Evolutionary conservation across 2,113 vertebrate genomes (phyloP).

Genomic region (Siniperca chuatsi): DNA sequence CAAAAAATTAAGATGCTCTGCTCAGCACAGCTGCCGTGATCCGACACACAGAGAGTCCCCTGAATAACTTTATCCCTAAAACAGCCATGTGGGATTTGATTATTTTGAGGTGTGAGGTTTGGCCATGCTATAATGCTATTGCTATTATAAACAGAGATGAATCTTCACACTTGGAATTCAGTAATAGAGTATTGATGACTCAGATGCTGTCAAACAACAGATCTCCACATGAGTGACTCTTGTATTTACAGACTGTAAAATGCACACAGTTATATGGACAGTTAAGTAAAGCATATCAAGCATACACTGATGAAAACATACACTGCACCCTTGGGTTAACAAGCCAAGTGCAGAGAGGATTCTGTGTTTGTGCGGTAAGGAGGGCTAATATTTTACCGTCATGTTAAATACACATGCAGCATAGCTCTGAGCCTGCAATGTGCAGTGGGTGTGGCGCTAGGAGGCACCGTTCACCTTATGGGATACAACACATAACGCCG

Average conservation of each 20-base stretch:
- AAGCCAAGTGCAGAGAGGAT: slow-evolving; percentile 4
- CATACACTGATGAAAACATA: neutral
- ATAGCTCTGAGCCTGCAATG: slow-evolving; percentile 59
- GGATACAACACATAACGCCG: slow-evolving; percentile 46
- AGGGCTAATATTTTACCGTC: slow-evolving; percentile 49
- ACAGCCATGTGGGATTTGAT: slow-evolving; percentile 48
- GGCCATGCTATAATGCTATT: slow-evolving; percentile 36
- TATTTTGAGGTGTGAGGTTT: slow-evolving; percentile 44
- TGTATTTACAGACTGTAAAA: slow-evolving; percentile 13
- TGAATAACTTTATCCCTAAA: slow-evolving; percentile 64
- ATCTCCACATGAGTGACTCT: slow-evolving; percentile 16
- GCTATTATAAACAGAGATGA: slow-evolving; percentile 20
- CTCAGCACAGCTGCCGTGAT: slow-evolving; percentile 50
- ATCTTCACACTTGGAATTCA: slow-evolving; percentile 14
- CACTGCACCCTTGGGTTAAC: slow-evolving; percentile 14
- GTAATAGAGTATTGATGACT: slow-evolving; percentile 39
- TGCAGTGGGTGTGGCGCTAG: slow-evolving; percentile 31
- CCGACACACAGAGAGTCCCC: slow-evolving; percentile 28
- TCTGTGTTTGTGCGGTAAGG: slow-evolving; percentile 8
- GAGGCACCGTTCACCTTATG: slow-evolving; percentile 59
- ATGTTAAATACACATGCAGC: slow-evolving; percentile 51
- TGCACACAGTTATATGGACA: neutral
- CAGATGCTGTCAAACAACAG: slow-evolving; percentile 43
- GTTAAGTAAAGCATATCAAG: slow-evolving; percentile 32
- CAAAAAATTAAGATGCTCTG: slow-evolving; percentile 68